Base-by-base conservation (phyloP, 1,140 invertebrate species). In the Drosophila willistoni region DNA sequence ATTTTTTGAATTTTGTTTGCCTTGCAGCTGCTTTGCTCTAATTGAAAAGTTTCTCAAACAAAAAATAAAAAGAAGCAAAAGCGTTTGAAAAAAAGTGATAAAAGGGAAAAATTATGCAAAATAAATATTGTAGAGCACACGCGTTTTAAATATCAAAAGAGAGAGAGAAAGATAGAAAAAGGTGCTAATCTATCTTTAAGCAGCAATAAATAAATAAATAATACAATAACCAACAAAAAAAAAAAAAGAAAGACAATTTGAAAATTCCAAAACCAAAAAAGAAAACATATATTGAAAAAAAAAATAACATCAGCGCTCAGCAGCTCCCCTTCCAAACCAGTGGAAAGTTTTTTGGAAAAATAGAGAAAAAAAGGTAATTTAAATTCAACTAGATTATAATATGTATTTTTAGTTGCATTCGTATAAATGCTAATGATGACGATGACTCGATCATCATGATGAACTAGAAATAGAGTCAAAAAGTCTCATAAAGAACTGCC, bases 341-440 rank as follows among this genome's bases (percentile, higher is more conserved):
- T 56, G 81, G 81, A 84, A 83, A 83, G 72, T 83, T 83, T 83
- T 82, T 68, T 51, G 47, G 44, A 47, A 68, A 54, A 39, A 59
- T 29, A 14, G 36, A 70, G 29, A 25, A 69, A 47, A 78, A 54
- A 65, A 84, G 81, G 79, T 77, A 84, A 66, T 60, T 63, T 64
- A 65, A 61, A 69, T 70, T 36, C 44, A 51, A 51, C 44, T 51
- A 51, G 17, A 19, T 51, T 51, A 22, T 12, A 51, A 47, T 54
- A 69, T 77, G 63, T 83, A 80, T 87, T 80, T 86, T 74, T 87
- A 79, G 83, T 87, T 87, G 84, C 79, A 86, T 87, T 79, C 34
- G 47, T 41, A 19, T n/a, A 22, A 51, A 51, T 51, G 44, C 44
- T 51, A 51, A 51, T 51, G 44, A 51, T 51, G 44, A 51, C 17